phyloP scores from a whole-genome alignment of 2,113 vertebrate genomes.

The Otus sunia region DNA sequence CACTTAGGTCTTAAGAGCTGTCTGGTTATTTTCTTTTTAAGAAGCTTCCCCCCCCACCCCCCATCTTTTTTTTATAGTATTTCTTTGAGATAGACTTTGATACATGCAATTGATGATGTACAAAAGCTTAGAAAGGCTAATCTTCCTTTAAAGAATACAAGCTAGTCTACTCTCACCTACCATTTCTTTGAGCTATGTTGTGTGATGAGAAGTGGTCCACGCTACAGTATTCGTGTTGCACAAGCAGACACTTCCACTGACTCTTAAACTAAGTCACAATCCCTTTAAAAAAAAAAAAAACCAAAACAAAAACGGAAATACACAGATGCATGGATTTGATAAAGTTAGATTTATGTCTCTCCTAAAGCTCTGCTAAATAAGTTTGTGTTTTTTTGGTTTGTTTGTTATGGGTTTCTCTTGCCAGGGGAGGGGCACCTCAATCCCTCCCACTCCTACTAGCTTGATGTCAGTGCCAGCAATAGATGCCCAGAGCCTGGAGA shows the following conservation, averaged over 20 bases:
- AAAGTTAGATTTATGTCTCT: background rate
- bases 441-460: too few species aligned
- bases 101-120: background rate
- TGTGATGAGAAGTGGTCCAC: background rate
- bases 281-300: background rate
- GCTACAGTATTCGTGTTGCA: background rate
- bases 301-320: background rate
- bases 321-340: background rate
- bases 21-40: background rate
- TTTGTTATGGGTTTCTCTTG: too few species aligned
- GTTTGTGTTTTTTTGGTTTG: background rate
- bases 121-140: background rate
- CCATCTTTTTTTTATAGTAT: background rate
- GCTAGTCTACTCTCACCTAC: background rate
- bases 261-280: background rate
- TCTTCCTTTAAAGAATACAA: background rate
- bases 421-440: too few species aligned
- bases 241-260: background rate
- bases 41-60: accelerated
- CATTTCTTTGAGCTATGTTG: background rate
- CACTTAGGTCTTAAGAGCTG: background rate
- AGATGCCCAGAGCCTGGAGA: too few species aligned
- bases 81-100: background rate
- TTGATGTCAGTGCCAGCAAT: too few species aligned
- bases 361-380: background rate